Base-by-base conservation (phyloP, 2,113 vertebrate genomes). In the Paramormyrops kingsleyae region DNA sequence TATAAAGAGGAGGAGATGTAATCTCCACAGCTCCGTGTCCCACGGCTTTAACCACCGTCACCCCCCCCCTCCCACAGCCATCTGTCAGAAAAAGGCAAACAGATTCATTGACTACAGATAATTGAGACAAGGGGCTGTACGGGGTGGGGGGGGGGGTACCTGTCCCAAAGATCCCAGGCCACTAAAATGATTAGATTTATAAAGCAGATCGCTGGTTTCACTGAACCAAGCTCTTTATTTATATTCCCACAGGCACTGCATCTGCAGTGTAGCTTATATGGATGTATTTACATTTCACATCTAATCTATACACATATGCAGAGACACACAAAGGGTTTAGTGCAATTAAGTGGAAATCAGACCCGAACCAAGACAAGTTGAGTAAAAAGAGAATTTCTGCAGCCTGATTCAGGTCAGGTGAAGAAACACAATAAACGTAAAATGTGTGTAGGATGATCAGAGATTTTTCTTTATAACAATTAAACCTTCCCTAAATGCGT, bases 401-500 rank as follows among this genome's bases (percentile, higher is more conserved):
- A 77, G 70, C 27, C 35, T 39, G 15, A 77, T 77, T 77, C 31
- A 77, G 31, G 31, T 39, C 35, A 77, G 15, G 12, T 39, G 70
- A 77, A 77, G 70, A 77, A 77, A 77, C 13, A 39, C 62, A 39
- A 17, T 31, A 39, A 35, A 39, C 9, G n/a, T 39, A 39, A 77
- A 77, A 77, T 77, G 27, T 77, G 27, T 77, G 21, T 39, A 39
- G 70, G 70, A 77, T 7, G 27, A 74, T 74, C 66, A 74, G 66
- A 15, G 31, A 74, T 74, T 35, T 13, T 31, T 74, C 12, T 74
- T 74, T 35, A 35, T 74, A 27, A 74, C 83, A n/a, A 44, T 24
- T 46, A 49, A 85, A 47, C 24, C n/a, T 56, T 87, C 31, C 49
- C 50, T 87, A 77, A 88, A 90, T 93, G 91, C 94, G 92, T 94